Base-by-base conservation (phyloP, 2,888 invertebrate species). In the Pasiphila rectangulata region DNA sequence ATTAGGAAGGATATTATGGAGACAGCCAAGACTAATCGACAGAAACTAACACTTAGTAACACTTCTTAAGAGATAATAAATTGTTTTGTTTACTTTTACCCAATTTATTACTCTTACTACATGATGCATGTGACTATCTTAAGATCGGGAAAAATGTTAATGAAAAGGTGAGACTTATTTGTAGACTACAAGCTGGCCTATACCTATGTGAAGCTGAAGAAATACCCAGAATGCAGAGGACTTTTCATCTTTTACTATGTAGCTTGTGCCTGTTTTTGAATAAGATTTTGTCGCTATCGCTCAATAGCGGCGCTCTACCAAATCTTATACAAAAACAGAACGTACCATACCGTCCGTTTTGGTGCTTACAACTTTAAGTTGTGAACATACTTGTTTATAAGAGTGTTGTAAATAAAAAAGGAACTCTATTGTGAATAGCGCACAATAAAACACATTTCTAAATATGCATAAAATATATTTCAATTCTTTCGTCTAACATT, bases 141-240 rank as follows among this genome's bases (percentile, higher is more conserved):
- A n/a, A n/a, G n/a, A n/a, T n/a, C n/a, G n/a, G n/a, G n/a, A n/a
- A n/a, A n/a, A n/a, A n/a, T n/a, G n/a, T n/a, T n/a, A n/a, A n/a
- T n/a, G n/a, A n/a, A n/a, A n/a, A n/a, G 93, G 95, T 0, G 95
- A 95, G 97, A 98, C 69, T 93, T 97, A 0, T 91, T 93, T 0
- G 92, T 98, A 24, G 98, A 98, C 0, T 98, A 95, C 78, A 98
- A 98, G 78, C 85, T 99, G 17, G 98, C 98, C 0, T 96, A 96
- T 74, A 95, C 96, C 60, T 94, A 95, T 65, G 92, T 98, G 81
- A 99, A 98, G 72, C 93, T 94, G 6, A 98, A 97, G 78, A 89
- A 90, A 46, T 88, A 94, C 77, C 96, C 97, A 0, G 96, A 98
- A 65, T 97, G 98, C 10, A 96, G n/a, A n/a, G n/a, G n/a, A n/a